Evolutionary conservation across 1,140 invertebrate genomes (phyloP), one percentile per base, ranked within the genome.

Genomic region (Hyposmocoma kahamanoa): DNA sequence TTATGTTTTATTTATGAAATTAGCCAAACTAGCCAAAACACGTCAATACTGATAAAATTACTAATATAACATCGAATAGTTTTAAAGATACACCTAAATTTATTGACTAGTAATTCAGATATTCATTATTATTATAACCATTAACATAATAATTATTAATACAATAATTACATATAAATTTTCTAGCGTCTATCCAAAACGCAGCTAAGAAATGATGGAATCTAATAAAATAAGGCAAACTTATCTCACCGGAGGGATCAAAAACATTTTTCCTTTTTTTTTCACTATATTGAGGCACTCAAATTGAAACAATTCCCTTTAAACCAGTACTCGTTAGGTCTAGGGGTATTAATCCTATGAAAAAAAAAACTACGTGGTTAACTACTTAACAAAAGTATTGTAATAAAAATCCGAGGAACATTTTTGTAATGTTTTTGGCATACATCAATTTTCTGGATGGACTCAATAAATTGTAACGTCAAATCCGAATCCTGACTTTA

Each of bases 191-290:
- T 71, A 67, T 53, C 48, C 41, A 46, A 57, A 53, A 62, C 60
- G 62, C 61, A 62, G 52, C 64, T 78, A 71, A 52, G 42, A 79
- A 81, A 72, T 54, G 57, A 69, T 59, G n/a, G 67, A 67, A 21
- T 32, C 17, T 84, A 83, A 73, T 73, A 82, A 84, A 82, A 83
- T 84, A 84, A 84, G 81, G 81, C 81, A 81, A 80, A 84, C 52
- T 67, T 74, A 62, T 74, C 43, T 74, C 59, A 65, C 20, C 79
- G 81, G 81, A 82, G 78, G 81, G 81, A 81, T 64, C 60, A 77
- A 79, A 74, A 52, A 66, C n/a, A n/a, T n/a, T n/a, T n/a, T 71
- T 68, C 68, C 66, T 53, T 56, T 64, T 62, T 20, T 18, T 45
- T 15, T 53, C 46, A 58, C 47, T 57, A 55, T 62, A 67, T 64